Conservation (phyloP, 2,113 vertebrate genomes). For the Cottus gobio region DNA sequence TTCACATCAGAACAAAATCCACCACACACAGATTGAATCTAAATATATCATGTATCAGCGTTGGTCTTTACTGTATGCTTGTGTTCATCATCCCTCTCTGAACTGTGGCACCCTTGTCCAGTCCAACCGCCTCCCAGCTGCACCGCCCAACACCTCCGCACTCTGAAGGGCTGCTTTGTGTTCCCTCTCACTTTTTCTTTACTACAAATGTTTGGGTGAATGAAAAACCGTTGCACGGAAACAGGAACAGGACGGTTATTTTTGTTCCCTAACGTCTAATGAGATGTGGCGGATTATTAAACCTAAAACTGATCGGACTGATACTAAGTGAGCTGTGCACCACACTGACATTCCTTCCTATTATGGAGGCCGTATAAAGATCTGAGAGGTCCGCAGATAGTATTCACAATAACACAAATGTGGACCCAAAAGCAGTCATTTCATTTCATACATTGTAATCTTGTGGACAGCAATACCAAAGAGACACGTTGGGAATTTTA, state of each 20-base stretch:
- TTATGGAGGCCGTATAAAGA: not conserved
- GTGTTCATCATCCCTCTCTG: slow-evolving; percentile 7
- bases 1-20: not conserved
- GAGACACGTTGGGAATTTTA: no score
- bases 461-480: not conserved
- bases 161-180: slow-evolving; percentile 67
- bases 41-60: not conserved
- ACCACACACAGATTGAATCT: not conserved
- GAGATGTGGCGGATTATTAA: not conserved
- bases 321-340: not conserved
- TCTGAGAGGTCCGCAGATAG: not conserved
- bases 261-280: slow-evolving; percentile 11
- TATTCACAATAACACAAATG: not conserved
- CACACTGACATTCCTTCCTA: not conserved
- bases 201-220: slow-evolving; percentile 40
- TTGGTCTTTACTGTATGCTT: slow-evolving; percentile 12
- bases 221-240: slow-evolving; percentile 42
- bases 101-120: slow-evolving; percentile 61
- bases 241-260: slow-evolving; percentile 12
- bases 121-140: not conserved
- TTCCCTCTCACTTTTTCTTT: slow-evolving; percentile 5
- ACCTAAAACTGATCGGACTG: not conserved
- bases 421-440: not conserved
- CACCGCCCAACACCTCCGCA: slow-evolving; percentile 26
- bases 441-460: not conserved